phyloP scores from a whole-genome alignment of 2,888 invertebrate genomes.

The Liodrosophila aerea region DNA sequence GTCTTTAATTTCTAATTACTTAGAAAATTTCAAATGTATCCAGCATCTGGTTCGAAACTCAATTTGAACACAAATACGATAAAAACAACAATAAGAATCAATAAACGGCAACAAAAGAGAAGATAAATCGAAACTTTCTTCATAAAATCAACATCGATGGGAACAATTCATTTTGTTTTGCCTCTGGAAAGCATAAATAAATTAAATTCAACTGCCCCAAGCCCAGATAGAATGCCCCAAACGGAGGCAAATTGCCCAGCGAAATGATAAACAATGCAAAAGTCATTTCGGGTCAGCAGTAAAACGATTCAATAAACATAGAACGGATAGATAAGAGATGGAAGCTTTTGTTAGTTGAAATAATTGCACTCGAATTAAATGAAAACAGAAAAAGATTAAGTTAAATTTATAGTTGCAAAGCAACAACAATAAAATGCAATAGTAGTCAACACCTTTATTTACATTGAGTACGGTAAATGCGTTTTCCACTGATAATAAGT shows the following conservation, averaged over 20 bases:
- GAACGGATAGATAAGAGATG: too few relatives aligned
- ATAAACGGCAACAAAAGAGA: conserved; percentile 5
- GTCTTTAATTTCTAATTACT: not conserved
- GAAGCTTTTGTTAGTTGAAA: conserved; percentile 22
- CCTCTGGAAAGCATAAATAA: conserved; percentile 11
- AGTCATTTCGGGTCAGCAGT: conserved; percentile 33
- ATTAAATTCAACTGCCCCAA: conserved; percentile 26
- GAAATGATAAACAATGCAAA: conserved; percentile 29
- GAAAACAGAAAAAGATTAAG: too few relatives aligned
- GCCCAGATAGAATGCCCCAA: not conserved
- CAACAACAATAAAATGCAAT: too few relatives aligned
- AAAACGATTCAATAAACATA: conserved; percentile 30
- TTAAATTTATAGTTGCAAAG: too few relatives aligned
- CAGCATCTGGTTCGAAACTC: not conserved
- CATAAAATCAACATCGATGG: conserved; percentile 15
- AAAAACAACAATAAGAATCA: conserved; percentile 7
- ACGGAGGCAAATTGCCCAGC: not conserved
- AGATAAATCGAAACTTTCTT: conserved; percentile 14
- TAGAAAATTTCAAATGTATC: not conserved
- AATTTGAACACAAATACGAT: conserved; percentile 4
- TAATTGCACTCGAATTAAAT: conserved; percentile 37
- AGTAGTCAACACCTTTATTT: too few relatives aligned
- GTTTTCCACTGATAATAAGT: too few relatives aligned
- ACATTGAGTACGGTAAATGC: too few relatives aligned
- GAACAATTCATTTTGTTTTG: conserved; percentile 13